Evolutionary conservation across 2,888 invertebrate species (phyloP), one percentile per base, ranked within the genome.

Genomic region (Acleris sparsana): DNA sequence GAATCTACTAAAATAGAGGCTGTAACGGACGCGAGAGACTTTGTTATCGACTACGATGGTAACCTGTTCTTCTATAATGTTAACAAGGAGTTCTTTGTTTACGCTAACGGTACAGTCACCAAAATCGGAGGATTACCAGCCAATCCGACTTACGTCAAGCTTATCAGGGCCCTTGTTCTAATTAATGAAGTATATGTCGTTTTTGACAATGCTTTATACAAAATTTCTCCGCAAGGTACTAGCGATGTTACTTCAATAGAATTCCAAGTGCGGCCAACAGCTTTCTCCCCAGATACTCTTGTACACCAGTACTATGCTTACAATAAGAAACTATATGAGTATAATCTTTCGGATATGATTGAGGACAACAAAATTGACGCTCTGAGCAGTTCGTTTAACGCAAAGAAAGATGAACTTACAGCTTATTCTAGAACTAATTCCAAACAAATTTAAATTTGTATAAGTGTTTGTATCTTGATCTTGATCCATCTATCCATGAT

Each of bases 281-380:
- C 88, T 1, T 85, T 77, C 46, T 75, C 79, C 0, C 69, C 83
- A 61, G 89, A 90, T 68, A 82, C 76, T 0, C 73, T 82, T 0
- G 62, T 87, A 0, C 72, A 88, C 2, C 82, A 87, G 29, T 89
- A 84, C 68, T 86, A 76, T 17, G 88, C 75, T 6, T 78, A 83
- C 51, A 73, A 89, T 13, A 88, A 89, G 67, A 85, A 82, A 5
- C 84, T 91, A 39, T 91, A 90, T 58, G 80, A 86, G 69, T 88
- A 83, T 72, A 86, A 13, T 13, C 39, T 39, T 13, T 13, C 39
- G 39, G 39, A 39, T 4, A 39, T 39, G 39, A 39, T 39, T 39
- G 39, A 3, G 4, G 4, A 39, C 13, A 39, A 13, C 39, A 39
- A 39, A 39, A 39, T 39, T 39, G 39, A 13, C 39, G 13, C 39